Base-by-base conservation (phyloP, 2,888 invertebrate genomes). In the Polydrusus tereticollis region DNA sequence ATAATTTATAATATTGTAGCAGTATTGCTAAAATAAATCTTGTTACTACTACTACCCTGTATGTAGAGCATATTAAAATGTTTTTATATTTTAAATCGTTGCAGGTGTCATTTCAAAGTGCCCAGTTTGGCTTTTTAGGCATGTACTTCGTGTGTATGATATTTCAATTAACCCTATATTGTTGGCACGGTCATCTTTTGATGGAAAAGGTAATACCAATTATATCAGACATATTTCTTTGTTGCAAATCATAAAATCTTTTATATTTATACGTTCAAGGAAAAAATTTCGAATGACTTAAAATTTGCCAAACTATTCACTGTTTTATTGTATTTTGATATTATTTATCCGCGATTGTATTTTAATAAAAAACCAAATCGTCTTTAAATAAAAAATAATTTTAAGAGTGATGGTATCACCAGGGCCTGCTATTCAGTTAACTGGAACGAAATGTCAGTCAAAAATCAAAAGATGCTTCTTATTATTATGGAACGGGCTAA, bases 151-250 rank as follows among this genome's bases (percentile, higher is more conserved):
- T 50, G 4, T 76, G 76, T 59, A 79, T 79, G 77, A 75, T 74
- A 70, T 75, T 60, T 29, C 79, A 80, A 65, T 62, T 78, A 2
- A 47, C 62, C 12, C 69, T 79, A 50, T 79, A 79, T 50, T 78
- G 79, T 50, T 78, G 79, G 79, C 75, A 72, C 66, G 80, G 80
- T 7, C 76, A 80, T 16, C 45, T 68, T 14, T 36, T 80, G 12
- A 79, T 77, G 75, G 75, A 77, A 45, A 75, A 74, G 67, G 80
- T 80, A 71, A 75, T n/a, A n/a, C n/a, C n/a, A n/a, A n/a, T n/a
- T n/a, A n/a, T n/a, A n/a, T n/a, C n/a, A n/a, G n/a, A n/a, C n/a
- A n/a, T n/a, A n/a, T n/a, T n/a, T n/a, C n/a, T n/a, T n/a, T n/a
- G n/a, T n/a, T n/a, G n/a, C n/a, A n/a, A n/a, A n/a, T n/a, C n/a